Evolutionary conservation across 2,888 invertebrate genomes (phyloP).

Genomic region (Platerodrilus igneus): DNA sequence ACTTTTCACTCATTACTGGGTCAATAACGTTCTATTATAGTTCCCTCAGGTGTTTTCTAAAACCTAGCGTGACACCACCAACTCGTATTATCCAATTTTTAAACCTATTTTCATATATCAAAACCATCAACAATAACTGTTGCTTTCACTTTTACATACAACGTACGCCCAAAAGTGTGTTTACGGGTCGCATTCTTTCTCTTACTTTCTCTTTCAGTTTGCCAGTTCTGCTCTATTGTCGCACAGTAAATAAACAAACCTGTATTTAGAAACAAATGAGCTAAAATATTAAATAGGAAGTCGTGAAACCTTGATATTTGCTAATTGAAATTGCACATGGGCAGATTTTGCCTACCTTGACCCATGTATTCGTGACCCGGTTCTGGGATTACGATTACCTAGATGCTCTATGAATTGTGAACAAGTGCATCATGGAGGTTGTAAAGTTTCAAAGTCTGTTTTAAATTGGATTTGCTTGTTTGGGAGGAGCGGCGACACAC

Average conservation of each 20-base stretch:
- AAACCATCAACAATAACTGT: conserved; percentile 6
- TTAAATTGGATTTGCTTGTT: too few species aligned
- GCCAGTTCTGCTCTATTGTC: neutral
- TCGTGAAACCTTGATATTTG: too few species aligned
- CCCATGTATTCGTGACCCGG: conserved; percentile 26
- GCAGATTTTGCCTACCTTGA: too few species aligned
- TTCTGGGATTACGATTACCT: conserved; percentile 28
- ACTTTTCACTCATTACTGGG: conserved; percentile 20
- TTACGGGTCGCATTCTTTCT: conserved; percentile 29
- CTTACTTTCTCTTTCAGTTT: conserved; percentile 34
- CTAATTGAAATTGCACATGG: too few species aligned
- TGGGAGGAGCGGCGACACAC: too few species aligned
- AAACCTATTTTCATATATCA: conserved; percentile 13
- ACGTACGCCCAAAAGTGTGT: conserved; percentile 27
- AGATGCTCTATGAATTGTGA: conserved; percentile 27
- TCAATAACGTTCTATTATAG: conserved; percentile 13
- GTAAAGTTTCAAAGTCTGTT: conserved; percentile 10
- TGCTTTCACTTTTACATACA: conserved; percentile 34
- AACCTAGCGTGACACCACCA: conserved; percentile 6
- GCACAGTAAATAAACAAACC: neutral
- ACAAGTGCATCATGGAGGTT: conserved; percentile 28
- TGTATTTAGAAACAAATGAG: neutral
- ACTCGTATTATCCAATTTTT: conserved; percentile 5
- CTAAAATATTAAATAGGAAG: neutral
- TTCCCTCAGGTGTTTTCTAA: conserved; percentile 11